Evolutionary conservation across 2,888 invertebrate genomes (phyloP).

Genomic region (Pristionchus exspectatus): DNA sequence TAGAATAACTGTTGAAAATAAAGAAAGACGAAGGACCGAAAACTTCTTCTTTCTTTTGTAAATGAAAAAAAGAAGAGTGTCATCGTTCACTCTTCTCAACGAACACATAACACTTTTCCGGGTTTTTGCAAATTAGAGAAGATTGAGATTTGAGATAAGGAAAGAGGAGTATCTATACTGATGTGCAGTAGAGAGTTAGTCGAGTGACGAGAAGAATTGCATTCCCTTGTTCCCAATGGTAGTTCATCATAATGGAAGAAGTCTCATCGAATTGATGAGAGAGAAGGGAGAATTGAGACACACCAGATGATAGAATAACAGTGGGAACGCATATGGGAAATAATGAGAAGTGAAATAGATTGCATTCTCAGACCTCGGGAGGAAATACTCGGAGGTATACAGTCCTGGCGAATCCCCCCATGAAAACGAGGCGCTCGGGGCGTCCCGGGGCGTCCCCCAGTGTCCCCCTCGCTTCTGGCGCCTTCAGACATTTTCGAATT

Average conservation of each 20-base stretch:
- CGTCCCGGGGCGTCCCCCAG: no score
- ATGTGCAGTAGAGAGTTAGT: background rate
- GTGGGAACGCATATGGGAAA: background rate
- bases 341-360: background rate
- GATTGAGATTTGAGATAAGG: background rate
- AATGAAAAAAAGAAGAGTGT: background rate
- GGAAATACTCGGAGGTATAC: background rate
- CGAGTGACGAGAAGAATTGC: background rate
- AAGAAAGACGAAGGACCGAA: background rate
- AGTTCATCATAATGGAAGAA: conserved; percentile 23
- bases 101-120: background rate
- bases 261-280: background rate
- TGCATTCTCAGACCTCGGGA: background rate
- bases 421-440: no score
- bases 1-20: background rate
- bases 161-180: background rate
- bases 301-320: background rate
- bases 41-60: background rate
- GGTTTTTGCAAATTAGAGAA: background rate
- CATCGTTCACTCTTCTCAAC: background rate
- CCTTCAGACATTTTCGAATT: no score
- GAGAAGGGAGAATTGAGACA: background rate
- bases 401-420: no score
- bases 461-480: no score
- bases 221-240: conserved; percentile 5